Percentiles rank a stretch among this genome's conserved stretches.
Conservation (phyloP, 2,888 invertebrate species). For the Sicus ferrugineus region DNA sequence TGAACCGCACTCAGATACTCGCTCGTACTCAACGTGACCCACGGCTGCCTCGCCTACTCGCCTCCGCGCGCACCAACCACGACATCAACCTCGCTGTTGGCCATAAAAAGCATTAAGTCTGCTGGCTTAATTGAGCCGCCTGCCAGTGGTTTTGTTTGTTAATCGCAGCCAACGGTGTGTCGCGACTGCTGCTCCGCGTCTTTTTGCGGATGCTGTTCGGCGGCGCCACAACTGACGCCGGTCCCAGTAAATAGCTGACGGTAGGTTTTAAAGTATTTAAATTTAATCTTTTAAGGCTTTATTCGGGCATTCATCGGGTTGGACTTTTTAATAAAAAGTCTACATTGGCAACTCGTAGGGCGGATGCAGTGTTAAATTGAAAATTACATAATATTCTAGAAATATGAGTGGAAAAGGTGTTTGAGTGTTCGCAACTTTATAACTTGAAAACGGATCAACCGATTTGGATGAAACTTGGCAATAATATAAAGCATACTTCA, state of each 20-base stretch:
- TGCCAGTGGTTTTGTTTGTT: conserved; percentile 21
- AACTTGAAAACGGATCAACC: no score
- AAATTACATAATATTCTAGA: conserved; percentile 10
- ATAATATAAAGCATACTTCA: no score
- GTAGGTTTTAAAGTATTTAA: conserved; percentile 12
- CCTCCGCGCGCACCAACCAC: not conserved
- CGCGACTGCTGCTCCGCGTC: not conserved
- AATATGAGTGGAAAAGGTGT: no score
- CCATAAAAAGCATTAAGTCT: conserved; percentile 12
- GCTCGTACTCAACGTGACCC: not conserved
- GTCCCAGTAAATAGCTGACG: not conserved
- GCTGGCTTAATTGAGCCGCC: conserved; percentile 16
- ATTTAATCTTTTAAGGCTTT: conserved; percentile 23
- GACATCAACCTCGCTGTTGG: not conserved
- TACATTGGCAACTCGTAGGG: not conserved
- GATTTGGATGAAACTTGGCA: no score
- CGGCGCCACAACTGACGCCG: not conserved
- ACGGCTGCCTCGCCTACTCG: not conserved
- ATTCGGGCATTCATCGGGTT: not conserved
- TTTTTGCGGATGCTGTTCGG: not conserved
- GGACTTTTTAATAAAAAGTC: not conserved
- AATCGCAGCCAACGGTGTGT: not conserved
- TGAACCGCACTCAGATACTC: not conserved
- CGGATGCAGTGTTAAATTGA: not conserved
- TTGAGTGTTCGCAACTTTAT: no score